These are phyloP conservation scores for Mystacornis crossleyi DNA, from an alignment of 2,113 vertebrate genomes.

Conservation along the genomic window DNA sequence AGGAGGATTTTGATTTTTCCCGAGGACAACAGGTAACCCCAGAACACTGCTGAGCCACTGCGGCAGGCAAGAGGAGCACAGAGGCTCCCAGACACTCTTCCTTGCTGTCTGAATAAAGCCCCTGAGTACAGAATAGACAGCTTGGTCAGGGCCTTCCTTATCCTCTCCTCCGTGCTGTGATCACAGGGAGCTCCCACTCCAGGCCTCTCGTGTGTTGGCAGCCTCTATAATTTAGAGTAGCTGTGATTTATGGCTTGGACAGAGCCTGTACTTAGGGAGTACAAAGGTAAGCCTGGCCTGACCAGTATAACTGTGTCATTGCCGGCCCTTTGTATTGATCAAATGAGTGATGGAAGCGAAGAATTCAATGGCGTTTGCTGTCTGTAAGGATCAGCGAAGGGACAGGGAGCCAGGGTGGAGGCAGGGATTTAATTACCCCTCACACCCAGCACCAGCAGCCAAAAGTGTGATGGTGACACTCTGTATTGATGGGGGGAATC, in stretches of 20 bases:
- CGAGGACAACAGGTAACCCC: not conserved
- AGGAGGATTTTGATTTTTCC: conserved; percentile 15
- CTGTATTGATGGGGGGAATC: not conserved
- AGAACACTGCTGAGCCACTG: not conserved
- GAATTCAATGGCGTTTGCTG: not conserved
- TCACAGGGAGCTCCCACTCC: conserved; percentile 16
- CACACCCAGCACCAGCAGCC: not conserved
- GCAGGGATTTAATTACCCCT: not conserved
- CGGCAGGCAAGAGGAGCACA: not conserved
- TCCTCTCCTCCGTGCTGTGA: conserved; percentile 2
- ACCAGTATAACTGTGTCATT: not conserved
- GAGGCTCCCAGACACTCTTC: not conserved
- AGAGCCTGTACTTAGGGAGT: not conserved
- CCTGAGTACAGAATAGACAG: not conserved
- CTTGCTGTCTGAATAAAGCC: conserved; percentile 1
- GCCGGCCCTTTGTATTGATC: conserved; percentile 29
- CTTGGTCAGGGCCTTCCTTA: conserved; percentile 36
- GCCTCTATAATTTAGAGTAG: conserved; percentile 31
- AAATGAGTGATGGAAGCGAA: conserved; percentile 17
- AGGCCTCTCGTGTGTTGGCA: conserved; percentile 40
- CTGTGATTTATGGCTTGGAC: conserved; percentile 40
- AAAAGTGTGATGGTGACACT: not conserved
- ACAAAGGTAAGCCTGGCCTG: conserved; percentile 32
- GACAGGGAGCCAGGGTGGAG: not conserved
- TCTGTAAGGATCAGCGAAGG: not conserved